Conservation (phyloP, 2,113 vertebrate species). For the Cyprinodon tularosa region DNA sequence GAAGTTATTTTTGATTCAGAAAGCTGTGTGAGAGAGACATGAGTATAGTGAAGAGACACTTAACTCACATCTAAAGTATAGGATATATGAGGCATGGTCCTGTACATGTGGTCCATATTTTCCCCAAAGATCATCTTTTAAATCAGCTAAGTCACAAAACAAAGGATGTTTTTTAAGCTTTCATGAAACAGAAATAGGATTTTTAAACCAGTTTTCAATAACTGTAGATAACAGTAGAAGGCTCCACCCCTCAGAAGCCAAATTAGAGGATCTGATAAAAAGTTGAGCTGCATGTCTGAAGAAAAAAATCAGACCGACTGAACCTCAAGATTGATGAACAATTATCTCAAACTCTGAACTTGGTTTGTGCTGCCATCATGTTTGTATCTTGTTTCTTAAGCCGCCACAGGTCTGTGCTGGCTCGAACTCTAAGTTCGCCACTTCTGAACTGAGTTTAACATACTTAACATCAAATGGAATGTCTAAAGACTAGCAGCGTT, state of each 20-base stretch:
- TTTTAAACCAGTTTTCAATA: too few relatives aligned
- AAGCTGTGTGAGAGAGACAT: too few relatives aligned
- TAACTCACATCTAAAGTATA: too few relatives aligned
- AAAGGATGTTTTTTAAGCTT: not conserved
- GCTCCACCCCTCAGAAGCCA: not conserved
- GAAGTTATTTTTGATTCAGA: too few relatives aligned
- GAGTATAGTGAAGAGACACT: too few relatives aligned
- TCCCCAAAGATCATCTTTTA: too few relatives aligned
- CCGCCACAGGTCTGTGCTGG: not conserved
- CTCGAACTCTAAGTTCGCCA: not conserved
- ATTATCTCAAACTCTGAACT: conserved; percentile 5
- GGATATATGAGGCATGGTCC: too few relatives aligned
- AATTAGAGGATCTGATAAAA: not conserved
- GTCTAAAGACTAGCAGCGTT: not conserved
- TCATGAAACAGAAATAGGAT: too few relatives aligned
- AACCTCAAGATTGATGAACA: conserved; percentile 1
- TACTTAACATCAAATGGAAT: not conserved
- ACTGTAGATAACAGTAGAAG: too few relatives aligned
- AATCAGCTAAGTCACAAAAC: too few relatives aligned
- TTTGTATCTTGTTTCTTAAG: not conserved
- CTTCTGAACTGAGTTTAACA: not conserved
- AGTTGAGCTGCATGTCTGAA: not conserved
- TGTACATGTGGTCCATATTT: too few relatives aligned
- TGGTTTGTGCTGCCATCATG: conserved; percentile 9
- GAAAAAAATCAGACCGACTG: conserved; percentile 1